Conservation (phyloP, 2,888 invertebrate genomes). For the Drosophila helvetica region DNA sequence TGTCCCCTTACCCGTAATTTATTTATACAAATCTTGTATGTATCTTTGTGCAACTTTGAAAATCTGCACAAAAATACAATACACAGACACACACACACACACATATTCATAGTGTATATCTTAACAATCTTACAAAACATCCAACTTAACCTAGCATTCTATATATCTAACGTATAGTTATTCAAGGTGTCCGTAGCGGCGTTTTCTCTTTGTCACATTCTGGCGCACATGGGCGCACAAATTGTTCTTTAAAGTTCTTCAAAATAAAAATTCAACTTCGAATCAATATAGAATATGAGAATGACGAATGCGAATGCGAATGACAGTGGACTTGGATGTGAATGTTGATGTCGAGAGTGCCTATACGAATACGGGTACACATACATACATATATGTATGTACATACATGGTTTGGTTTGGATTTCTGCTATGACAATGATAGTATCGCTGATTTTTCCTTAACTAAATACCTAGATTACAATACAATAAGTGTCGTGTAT, state of each 20-base stretch:
- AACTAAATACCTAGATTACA: slow-evolving; percentile 21
- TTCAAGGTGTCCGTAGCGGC: slow-evolving; percentile 75
- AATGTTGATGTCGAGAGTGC: not conserved
- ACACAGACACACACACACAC: not conserved
- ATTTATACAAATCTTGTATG: slow-evolving; percentile 24
- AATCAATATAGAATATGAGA: slow-evolving; percentile 18
- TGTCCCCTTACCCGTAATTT: slow-evolving; percentile 48
- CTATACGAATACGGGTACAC: not conserved
- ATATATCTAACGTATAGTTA: slow-evolving; percentile 44
- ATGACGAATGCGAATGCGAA: slow-evolving; percentile 4
- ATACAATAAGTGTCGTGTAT: not conserved
- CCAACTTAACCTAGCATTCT: slow-evolving; percentile 29
- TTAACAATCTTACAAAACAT: slow-evolving; percentile 11
- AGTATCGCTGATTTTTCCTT: slow-evolving; percentile 16
- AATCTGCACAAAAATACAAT: slow-evolving; percentile 51
- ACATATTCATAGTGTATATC: slow-evolving; percentile 25
- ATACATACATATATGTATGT: too few relatives aligned
- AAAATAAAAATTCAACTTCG: slow-evolving; percentile 41
- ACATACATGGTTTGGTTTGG: not conserved
- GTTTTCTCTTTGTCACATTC: slow-evolving; percentile 49
- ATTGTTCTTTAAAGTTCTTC: slow-evolving; percentile 36
- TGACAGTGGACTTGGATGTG: not conserved
- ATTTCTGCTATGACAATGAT: not conserved
- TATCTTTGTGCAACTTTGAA: slow-evolving; percentile 34
- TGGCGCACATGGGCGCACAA: slow-evolving; percentile 30